Evolutionary conservation across 23 tunicate genomes (phyloP).

Genomic region (Ciona savignyi): DNA sequence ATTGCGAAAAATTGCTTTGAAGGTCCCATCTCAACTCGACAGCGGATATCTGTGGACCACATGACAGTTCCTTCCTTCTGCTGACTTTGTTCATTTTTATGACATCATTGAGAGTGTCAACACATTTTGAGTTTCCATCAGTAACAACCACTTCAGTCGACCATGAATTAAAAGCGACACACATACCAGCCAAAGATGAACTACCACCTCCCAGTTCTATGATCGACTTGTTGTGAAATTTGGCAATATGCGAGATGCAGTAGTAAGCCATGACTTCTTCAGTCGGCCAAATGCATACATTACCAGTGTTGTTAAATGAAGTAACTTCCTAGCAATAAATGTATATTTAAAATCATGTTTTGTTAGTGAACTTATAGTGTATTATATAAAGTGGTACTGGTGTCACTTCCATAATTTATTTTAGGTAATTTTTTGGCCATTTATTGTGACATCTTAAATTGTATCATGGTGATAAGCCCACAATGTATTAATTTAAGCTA

Average conservation of each 20-base stretch:
- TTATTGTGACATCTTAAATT: no score
- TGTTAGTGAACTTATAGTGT: no score
- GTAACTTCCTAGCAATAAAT: constrained; percentile 46
- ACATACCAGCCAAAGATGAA: constrained; percentile 53
- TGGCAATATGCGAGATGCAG: constrained; percentile 23
- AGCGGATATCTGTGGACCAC: no score
- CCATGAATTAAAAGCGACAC: constrained; percentile 39
- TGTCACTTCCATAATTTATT: no score
- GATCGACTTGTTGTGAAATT: constrained; percentile 28
- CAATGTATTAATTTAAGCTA: no score
- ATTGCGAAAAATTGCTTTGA: neutral
- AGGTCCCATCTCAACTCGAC: constrained; percentile 20
- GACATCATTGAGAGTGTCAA: constrained; percentile 15
- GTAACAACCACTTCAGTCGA: constrained; percentile 23
- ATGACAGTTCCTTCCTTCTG: neutral
- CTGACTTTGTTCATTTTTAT: constrained; percentile 17
- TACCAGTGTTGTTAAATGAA: constrained; percentile 72
- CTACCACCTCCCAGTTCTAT: constrained; percentile 74
- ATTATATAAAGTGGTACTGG: no score
- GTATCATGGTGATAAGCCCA: no score
- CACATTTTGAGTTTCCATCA: constrained; percentile 60
- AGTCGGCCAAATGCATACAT: constrained; percentile 80
- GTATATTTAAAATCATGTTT: no score
- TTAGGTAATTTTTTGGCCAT: no score
- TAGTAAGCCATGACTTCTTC: constrained; percentile 73